Percentiles rank a stretch among this genome's conserved stretches.
Evolutionary conservation across 2,797 vertebrate genomes (phyloP).

Genomic region (Microctenopoma stevenorrisi): DNA sequence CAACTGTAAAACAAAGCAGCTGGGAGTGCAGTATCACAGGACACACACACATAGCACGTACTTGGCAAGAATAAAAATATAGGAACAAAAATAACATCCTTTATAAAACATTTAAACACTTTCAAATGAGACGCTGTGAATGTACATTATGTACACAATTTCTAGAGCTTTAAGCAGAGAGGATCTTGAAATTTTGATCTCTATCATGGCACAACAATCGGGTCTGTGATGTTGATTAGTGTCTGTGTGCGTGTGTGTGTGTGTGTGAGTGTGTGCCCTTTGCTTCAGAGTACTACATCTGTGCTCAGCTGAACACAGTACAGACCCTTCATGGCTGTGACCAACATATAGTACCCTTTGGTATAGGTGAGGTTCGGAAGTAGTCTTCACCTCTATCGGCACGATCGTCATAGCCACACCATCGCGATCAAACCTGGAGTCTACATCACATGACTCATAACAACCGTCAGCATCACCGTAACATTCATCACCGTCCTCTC

Average conservation of each 20-base stretch:
- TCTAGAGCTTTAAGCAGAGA: constrained; percentile 75
- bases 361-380: constrained; percentile 67
- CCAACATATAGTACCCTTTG: constrained; percentile 73
- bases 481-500: constrained; percentile 30
- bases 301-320: constrained; percentile 68
- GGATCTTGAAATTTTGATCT: constrained; percentile 42
- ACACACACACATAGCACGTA: constrained; percentile 62
- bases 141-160: constrained; percentile 75
- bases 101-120: constrained; percentile 54
- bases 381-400: constrained; percentile 43
- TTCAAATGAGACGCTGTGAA: constrained; percentile 55
- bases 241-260: constrained; percentile 22
- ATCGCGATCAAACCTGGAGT: constrained; percentile 4
- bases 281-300: constrained; percentile 34
- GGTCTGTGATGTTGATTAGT: constrained; percentile 29
- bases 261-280: constrained; percentile 20
- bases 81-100: constrained; percentile 41
- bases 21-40: constrained; percentile 66
- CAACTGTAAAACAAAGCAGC: constrained; percentile 60
- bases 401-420: constrained; percentile 6
- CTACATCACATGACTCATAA: constrained; percentile 1
- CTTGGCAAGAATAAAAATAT: constrained; percentile 48
- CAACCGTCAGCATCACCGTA: not conserved
- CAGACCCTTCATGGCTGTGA: constrained; percentile 59
- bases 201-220: constrained; percentile 48